Base-by-base conservation (phyloP, 2,888 invertebrate species). In the Yponomeuta plumbellus region DNA sequence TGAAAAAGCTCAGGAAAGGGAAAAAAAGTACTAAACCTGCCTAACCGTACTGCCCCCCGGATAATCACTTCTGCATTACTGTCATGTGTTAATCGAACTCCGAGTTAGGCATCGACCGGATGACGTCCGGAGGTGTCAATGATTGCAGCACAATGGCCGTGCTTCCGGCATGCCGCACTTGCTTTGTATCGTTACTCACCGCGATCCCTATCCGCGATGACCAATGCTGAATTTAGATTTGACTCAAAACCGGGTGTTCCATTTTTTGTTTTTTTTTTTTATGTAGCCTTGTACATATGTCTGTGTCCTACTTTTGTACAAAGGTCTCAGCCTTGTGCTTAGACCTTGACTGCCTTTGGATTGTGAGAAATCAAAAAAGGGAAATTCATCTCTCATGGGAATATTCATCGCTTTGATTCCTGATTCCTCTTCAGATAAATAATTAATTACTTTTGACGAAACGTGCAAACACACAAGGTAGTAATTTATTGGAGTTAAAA, bases 131-230 rank as follows among this genome's bases (percentile, higher is more conserved):
- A 90, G 87, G 90, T 91, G 90, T 89, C 89, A 89, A 90, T 87
- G 88, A 88, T 89, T 88, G 88, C 84, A 75, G 84, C 82, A 90
- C 90, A 89, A 90, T 90, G 80, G 90, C 81, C 79, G 77, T 74
- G 81, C 82, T 88, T 90, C 90, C 90, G 90, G 80, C 76, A 77
- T 79, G 81, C 76, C 75, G 70, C 76, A 77, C 44, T 80, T 44
- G 84, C 85, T 89, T 90, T 89, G 89, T 88, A 89, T 90, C 87
- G 90, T 89, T 90, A 89, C 84, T 88, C 89, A 89, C 89, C 88
- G 86, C 85, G 80, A 87, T 88, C 85, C 85, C 59, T 39, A n/a
- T 26, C 23, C 64, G 21, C 40, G n/a, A 26, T 39, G 40, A 57
- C 23, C 23, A 57, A 57, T 58, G 58, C 57, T 34, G 20, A 61